These are phyloP conservation scores for Pristiophorus japonicus DNA, from an alignment of 2,113 vertebrate species.

Conservation along the genomic window DNA sequence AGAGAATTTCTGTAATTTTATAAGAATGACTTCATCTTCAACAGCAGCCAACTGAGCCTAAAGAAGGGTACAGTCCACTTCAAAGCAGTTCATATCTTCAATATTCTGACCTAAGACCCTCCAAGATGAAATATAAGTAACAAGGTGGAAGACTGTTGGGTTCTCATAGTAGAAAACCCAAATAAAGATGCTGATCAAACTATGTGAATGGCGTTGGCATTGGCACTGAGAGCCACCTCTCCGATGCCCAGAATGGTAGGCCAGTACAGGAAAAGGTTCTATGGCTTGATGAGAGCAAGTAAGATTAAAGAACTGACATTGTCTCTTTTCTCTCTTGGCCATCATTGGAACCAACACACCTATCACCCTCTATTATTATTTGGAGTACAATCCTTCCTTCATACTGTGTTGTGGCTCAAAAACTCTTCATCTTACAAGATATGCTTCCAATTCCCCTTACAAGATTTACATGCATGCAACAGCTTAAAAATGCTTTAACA, in stretches of 20 bases:
- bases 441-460: background rate
- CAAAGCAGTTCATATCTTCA: background rate
- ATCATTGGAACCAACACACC: background rate
- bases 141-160: background rate
- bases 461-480: background rate
- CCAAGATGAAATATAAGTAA: background rate
- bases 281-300: background rate
- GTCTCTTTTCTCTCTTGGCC: background rate
- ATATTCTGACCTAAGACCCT: background rate
- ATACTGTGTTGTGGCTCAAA: background rate
- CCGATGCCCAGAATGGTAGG: background rate
- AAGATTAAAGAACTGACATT: background rate
- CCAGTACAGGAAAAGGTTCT: background rate
- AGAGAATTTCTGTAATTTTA: background rate
- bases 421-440: background rate
- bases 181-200: too few species aligned
- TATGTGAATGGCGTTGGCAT: too few species aligned
- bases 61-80: background rate
- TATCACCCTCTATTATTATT: background rate
- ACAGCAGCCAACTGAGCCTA: background rate
- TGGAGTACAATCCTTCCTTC: background rate
- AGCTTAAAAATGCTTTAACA: background rate
- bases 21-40: background rate
- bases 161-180: background rate
- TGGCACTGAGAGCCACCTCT: too few species aligned